A percentile compares a stretch with the other conserved stretches of the same genome.
phyloP scores from a whole-genome alignment of 2,888 invertebrate genomes.

The Lycia hirtaria region DNA sequence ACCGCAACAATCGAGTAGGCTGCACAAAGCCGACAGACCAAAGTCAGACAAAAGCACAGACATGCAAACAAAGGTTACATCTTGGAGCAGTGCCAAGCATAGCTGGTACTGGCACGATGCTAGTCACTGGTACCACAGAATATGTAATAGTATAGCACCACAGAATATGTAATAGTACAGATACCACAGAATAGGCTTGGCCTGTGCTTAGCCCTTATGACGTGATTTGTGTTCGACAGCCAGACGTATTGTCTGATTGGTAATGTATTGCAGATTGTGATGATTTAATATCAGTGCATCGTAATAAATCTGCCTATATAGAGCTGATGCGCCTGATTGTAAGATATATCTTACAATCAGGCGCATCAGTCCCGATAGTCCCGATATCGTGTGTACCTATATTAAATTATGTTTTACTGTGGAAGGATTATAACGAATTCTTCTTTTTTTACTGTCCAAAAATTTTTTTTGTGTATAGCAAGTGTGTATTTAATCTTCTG shows the following conservation, averaged over 20 bases:
- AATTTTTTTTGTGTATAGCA: no score
- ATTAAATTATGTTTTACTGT: constrained; percentile 11
- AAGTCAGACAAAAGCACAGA: constrained; percentile 71
- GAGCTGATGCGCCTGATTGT: background rate
- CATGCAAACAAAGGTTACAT: constrained; percentile 65
- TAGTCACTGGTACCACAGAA: constrained; percentile 32
- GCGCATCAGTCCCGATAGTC: background rate
- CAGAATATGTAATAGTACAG: no score
- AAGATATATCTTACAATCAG: background rate
- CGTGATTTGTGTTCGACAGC: constrained; percentile 22
- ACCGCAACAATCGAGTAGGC: constrained; percentile 27
- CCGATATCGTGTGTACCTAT: background rate
- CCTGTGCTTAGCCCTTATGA: constrained; percentile 13
- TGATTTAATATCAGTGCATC: background rate
- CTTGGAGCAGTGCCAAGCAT: constrained; percentile 66
- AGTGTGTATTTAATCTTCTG: no score
- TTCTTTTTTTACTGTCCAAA: no score
- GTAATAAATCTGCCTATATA: background rate
- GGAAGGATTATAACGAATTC: no score
- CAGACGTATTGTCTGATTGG: constrained; percentile 22
- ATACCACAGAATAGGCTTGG: no score
- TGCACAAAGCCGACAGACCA: constrained; percentile 46
- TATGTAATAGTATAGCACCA: no score
- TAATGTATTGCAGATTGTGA: constrained; percentile 5
- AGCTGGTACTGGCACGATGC: constrained; percentile 44